phyloP scores from a whole-genome alignment of 1,140 invertebrate species.

The Pinna nobilis region DNA sequence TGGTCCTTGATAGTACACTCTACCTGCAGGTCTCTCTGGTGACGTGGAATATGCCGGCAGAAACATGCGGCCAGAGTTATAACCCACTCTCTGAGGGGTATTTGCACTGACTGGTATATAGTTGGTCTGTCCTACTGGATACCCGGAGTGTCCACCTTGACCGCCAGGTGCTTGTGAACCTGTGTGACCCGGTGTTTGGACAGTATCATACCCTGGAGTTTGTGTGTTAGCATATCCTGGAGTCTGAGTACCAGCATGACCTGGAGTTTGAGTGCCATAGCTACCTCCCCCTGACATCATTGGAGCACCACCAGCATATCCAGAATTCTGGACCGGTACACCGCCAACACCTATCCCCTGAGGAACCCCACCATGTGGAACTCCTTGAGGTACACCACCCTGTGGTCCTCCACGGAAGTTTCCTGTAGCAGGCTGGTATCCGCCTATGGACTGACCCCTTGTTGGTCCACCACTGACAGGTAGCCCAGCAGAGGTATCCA shows the following conservation, averaged over 20 bases:
- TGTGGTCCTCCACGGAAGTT: not conserved
- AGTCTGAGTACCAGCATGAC: not conserved
- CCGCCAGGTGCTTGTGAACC: conserved; percentile 23
- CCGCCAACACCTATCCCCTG: conserved; percentile 6
- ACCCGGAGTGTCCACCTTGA: conserved; percentile 38
- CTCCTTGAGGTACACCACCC: not conserved
- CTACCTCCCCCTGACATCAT: conserved; percentile 1
- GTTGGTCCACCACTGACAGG: not conserved
- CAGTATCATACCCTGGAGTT: conserved; percentile 24
- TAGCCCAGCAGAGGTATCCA: not conserved
- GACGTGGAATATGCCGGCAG: conserved; percentile 48
- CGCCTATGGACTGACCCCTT: conserved; percentile 6
- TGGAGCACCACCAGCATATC: not conserved
- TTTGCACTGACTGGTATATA: conserved; percentile 25
- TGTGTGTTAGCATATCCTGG: conserved; percentile 13
- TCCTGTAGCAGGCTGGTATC: not conserved
- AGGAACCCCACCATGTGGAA: not conserved
- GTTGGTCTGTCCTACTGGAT: conserved; percentile 30
- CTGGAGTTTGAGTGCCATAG: not conserved
- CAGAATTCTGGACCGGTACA: conserved; percentile 32
- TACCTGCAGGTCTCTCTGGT: conserved; percentile 43
- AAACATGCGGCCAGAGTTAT: conserved; percentile 43
- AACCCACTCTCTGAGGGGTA: conserved; percentile 46
- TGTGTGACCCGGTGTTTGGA: conserved; percentile 22
- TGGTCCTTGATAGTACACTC: conserved; percentile 52